Conservation (phyloP, 2,888 invertebrate species). For the Harpalus rubripes region DNA sequence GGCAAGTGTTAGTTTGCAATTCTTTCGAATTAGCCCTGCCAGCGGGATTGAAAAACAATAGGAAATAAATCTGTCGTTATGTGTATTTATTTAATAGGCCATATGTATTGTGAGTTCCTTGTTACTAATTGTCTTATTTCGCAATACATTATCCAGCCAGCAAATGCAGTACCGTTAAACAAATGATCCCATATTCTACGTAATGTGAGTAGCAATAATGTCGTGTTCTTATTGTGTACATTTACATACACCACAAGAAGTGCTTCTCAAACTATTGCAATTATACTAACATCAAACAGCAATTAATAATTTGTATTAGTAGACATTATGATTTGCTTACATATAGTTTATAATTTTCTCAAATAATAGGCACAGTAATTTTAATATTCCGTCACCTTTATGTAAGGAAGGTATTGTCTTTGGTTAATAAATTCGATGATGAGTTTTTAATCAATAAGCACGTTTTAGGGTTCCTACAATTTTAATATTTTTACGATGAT, state of each 20-base stretch:
- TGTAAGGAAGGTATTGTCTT: too few species aligned
- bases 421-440: too few species aligned
- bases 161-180: conserved; percentile 21
- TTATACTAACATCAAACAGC: not conserved
- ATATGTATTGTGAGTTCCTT: conserved; percentile 18
- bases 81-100: conserved; percentile 21
- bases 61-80: conserved; percentile 3
- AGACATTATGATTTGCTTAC: too few species aligned
- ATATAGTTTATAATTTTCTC: too few species aligned
- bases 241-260: conserved; percentile 3
- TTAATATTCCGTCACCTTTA: too few species aligned
- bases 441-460: too few species aligned
- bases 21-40: not conserved
- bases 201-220: conserved; percentile 12
- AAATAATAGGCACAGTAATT: too few species aligned
- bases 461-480: too few species aligned
- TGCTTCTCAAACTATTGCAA: conserved; percentile 46
- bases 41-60: not conserved
- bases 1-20: not conserved
- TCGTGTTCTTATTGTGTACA: conserved; percentile 26
- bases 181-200: conserved; percentile 45
- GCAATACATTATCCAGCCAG: conserved; percentile 23
- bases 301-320: not conserved
- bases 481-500: too few species aligned
- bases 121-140: conserved; percentile 50